Base-by-base conservation (phyloP, 2,888 invertebrate species). In the Lutraria lutraria region DNA sequence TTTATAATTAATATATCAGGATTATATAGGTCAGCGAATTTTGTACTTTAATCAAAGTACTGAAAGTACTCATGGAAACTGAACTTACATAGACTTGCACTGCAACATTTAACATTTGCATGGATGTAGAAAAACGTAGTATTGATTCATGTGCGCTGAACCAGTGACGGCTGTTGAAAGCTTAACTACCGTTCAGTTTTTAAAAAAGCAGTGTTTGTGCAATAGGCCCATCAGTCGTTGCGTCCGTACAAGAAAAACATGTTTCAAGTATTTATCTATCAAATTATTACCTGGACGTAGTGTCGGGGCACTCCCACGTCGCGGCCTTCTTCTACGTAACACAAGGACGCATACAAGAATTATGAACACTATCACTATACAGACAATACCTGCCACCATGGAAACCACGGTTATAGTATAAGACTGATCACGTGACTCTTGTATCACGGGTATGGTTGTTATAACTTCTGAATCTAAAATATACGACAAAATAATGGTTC, bases 311-410 rank as follows among this genome's bases (percentile, higher is more conserved):
- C 87, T 88, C 25, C n/a, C 52, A 25, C 83, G 76, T 29, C 83
- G 54, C 3, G 34, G 29, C 25, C 56, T 34, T 31, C 86, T 68
- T 10, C 76, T 83, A 63, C 83, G 56, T 1, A 88, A 60, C 16
- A 83, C 63, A 25, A 83, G 2, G 16, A 88, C 60, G 29, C 83
- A 54, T 10, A 88, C n/a, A 8, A 88, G 43, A 56, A 84, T 80
- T 6, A 83, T 60, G 10, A 83, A 6, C 12, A 88, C 29, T 4
- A 60, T 29, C n/a, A 83, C 21, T 31, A 60, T 83, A 53, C 79
- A 88, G 4, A 80, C 84, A 29, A 79, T n/a, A n/a, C 87, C 87
- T 12, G 87, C 84, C 21, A 76, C 80, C 80, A 83, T 83, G n/a
- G 63, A 52, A 25, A 83, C 79, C 4, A 84, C 25, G 0, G 76